These are phyloP conservation scores for Diarsia mendica DNA, from an alignment of 2,888 invertebrate species.

Conservation along the genomic window DNA sequence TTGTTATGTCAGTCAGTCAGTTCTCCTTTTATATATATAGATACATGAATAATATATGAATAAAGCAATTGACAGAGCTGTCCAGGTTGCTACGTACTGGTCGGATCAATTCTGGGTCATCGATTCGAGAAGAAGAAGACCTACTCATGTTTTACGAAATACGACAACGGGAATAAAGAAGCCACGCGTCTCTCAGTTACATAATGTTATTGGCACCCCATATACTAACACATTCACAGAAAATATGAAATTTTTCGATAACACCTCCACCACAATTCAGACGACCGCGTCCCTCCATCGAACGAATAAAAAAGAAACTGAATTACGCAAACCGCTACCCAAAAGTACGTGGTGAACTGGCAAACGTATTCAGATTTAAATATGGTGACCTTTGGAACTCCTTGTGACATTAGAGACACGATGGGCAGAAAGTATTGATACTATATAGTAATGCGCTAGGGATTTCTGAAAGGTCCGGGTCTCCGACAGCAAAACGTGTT, in stretches of 20 bases:
- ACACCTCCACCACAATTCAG: slow-evolving; percentile 20
- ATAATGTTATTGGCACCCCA: not conserved
- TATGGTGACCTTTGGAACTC: slow-evolving; percentile 72
- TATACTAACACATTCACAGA: not conserved
- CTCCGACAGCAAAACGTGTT: slow-evolving; percentile 82
- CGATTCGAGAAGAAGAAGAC: too few species aligned
- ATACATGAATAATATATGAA: too few species aligned
- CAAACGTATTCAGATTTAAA: slow-evolving; percentile 77
- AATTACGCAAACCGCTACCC: slow-evolving; percentile 61
- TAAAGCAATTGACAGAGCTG: too few species aligned
- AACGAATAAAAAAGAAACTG: slow-evolving; percentile 60
- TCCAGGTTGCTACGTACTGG: too few species aligned
- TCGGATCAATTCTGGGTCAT: too few species aligned
- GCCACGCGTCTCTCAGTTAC: not conserved
- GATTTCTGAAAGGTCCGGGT: slow-evolving; percentile 80
- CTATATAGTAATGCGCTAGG: slow-evolving; percentile 80
- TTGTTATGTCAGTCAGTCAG: too few species aligned
- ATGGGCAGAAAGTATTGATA: slow-evolving; percentile 61
- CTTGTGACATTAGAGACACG: slow-evolving; percentile 70
- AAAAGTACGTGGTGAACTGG: slow-evolving; percentile 59
- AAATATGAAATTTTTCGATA: slow-evolving; percentile 37
- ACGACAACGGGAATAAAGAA: not conserved
- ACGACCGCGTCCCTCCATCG: slow-evolving; percentile 21
- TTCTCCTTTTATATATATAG: too few species aligned
- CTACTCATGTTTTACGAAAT: too few species aligned